A percentile compares a stretch with the other conserved stretches of the same genome.
These are phyloP conservation scores for Sarcophaga variegata DNA, from an alignment of 2,888 invertebrate genomes.

Conservation along the genomic window DNA sequence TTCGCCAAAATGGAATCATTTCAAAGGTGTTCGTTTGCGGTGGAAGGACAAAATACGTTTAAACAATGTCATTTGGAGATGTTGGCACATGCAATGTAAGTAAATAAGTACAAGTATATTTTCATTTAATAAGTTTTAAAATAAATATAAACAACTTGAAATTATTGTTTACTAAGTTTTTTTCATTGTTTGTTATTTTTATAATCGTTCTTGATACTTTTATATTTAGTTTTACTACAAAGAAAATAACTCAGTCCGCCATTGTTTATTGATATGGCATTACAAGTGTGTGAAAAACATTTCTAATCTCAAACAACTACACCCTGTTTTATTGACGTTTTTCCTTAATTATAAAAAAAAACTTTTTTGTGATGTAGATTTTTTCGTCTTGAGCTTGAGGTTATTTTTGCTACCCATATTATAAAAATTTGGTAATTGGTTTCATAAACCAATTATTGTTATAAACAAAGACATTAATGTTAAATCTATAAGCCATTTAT, in stretches of 20 bases:
- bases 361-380: too few relatives aligned
- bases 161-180: conserved; percentile 3
- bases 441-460: too few relatives aligned
- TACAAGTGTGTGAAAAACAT: neutral
- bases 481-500: too few relatives aligned
- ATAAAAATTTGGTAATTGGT: too few relatives aligned
- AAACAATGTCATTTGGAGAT: conserved; percentile 99
- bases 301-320: conserved; percentile 39
- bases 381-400: too few relatives aligned
- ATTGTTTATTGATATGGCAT: conserved; percentile 25
- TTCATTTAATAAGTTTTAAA: neutral
- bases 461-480: too few relatives aligned
- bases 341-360: too few relatives aligned
- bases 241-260: neutral
- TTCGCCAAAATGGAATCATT: conserved; percentile 99
- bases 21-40: conserved; percentile 97
- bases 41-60: conserved; percentile 99
- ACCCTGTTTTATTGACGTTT: conserved; percentile 46
- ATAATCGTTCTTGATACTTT: neutral
- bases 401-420: too few relatives aligned
- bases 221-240: conserved; percentile 12
- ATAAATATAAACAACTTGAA: conserved; percentile 18
- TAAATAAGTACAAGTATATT: conserved; percentile 69
- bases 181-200: conserved; percentile 9
- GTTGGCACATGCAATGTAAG: conserved; percentile 99